A percentile compares a stretch with the other conserved stretches of the same genome.
Conservation (phyloP, 2,888 invertebrate genomes). For the Pimpla rufipes region DNA sequence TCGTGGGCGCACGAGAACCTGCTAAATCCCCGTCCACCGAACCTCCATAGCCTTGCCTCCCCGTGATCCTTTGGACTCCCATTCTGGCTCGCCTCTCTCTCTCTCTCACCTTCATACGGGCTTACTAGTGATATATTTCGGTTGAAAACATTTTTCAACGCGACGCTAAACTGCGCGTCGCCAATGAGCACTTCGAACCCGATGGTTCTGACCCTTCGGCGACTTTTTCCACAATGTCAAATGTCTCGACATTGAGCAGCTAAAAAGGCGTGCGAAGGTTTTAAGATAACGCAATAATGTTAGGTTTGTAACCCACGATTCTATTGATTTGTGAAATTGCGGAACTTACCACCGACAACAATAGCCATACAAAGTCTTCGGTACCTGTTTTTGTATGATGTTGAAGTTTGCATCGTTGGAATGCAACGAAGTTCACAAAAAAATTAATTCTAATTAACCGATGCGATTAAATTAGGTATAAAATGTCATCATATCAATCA, state of each 20-base stretch:
- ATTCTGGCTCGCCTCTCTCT: constrained; percentile 27
- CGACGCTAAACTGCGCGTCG: constrained; percentile 46
- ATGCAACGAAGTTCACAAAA: too few species aligned
- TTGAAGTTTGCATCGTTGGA: too few species aligned
- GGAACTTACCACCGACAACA: background rate
- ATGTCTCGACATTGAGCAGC: constrained; percentile 17
- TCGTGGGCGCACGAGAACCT: constrained; percentile 43
- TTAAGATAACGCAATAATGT: background rate
- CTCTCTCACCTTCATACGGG: constrained; percentile 59
- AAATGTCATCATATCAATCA: too few species aligned
- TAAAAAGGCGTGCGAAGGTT: background rate
- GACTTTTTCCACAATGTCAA: constrained; percentile 46
- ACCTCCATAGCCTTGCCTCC: constrained; percentile 51
- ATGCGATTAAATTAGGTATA: too few species aligned
- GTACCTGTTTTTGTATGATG: background rate
- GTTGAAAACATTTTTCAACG: constrained; percentile 68
- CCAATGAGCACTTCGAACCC: constrained; percentile 40
- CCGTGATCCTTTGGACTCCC: constrained; percentile 58
- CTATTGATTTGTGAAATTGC: background rate
- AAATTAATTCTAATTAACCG: too few species aligned
- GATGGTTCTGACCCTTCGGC: constrained; percentile 39
- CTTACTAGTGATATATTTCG: constrained; percentile 70
- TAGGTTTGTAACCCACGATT: background rate
- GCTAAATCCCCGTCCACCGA: constrained; percentile 49
- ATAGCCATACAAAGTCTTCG: background rate